A percentile compares a stretch with the other conserved stretches of the same genome.
Evolutionary conservation across 2,888 invertebrate genomes (phyloP).

Genomic region (Prosapia bicincta): DNA sequence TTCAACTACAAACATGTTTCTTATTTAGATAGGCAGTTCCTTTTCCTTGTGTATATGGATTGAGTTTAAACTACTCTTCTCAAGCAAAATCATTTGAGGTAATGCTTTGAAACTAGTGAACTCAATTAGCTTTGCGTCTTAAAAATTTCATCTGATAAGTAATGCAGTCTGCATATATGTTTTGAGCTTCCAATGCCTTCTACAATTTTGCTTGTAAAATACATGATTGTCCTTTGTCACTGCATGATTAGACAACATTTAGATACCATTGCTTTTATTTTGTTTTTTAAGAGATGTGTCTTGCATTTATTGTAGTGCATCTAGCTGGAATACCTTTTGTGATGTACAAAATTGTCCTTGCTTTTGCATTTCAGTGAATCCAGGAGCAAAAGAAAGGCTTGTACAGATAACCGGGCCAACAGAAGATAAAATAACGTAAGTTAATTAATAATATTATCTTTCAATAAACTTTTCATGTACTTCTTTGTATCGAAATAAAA

Average conservation of each 20-base stretch:
- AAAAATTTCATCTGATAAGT: too few relatives aligned
- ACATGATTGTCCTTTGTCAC: not conserved
- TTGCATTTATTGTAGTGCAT: not conserved
- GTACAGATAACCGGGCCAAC: slow-evolving; percentile 94
- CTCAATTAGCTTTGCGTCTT: not conserved
- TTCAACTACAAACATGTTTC: too few relatives aligned
- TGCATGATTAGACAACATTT: not conserved
- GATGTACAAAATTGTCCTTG: not conserved
- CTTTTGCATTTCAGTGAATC: slow-evolving; percentile 68
- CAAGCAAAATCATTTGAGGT: not conserved
- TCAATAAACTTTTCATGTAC: too few relatives aligned
- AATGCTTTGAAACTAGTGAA: not conserved
- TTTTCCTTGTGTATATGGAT: too few relatives aligned
- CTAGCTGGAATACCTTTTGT: not conserved
- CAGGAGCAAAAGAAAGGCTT: slow-evolving; percentile 90
- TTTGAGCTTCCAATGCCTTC: not conserved
- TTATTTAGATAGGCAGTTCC: too few relatives aligned
- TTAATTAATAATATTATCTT: too few relatives aligned
- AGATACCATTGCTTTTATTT: not conserved
- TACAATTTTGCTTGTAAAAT: not conserved
- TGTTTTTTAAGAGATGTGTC: not conserved
- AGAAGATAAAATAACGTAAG: slow-evolving; percentile 90
- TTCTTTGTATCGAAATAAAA: too few relatives aligned
- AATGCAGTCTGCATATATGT: not conserved
- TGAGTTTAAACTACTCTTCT: too few relatives aligned